Evolutionary conservation across 1,140 invertebrate species (phyloP).

Genomic region (Lanistes nyassanus): DNA sequence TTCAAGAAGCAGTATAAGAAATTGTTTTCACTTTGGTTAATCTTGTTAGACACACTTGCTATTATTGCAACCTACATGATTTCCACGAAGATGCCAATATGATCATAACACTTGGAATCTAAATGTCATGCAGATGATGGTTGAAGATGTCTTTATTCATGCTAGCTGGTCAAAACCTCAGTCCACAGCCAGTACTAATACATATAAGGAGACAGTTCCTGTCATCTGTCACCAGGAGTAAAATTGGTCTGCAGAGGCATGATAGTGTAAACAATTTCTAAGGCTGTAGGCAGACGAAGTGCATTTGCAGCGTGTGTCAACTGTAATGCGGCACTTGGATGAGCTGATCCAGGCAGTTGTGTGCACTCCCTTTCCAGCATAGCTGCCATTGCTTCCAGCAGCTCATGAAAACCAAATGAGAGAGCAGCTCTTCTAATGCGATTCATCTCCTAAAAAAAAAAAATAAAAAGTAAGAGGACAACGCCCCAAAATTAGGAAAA

Average conservation of each 20-base stretch:
- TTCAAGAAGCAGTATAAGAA: too few relatives aligned
- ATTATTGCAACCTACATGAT: too few relatives aligned
- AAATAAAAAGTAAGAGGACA: not conserved
- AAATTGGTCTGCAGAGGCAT: conserved; percentile 76
- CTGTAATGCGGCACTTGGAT: conserved; percentile 89
- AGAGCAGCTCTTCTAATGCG: conserved; percentile 87
- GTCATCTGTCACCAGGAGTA: conserved; percentile 49
- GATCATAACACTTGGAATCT: too few relatives aligned
- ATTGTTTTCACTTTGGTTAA: too few relatives aligned
- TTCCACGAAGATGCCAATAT: too few relatives aligned
- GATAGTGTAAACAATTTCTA: conserved; percentile 75
- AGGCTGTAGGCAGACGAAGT: conserved; percentile 70
- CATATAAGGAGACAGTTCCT: not conserved
- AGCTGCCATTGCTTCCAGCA: conserved; percentile 69
- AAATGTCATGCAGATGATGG: too few relatives aligned
- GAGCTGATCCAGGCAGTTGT: conserved; percentile 79
- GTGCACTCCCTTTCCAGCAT: conserved; percentile 92
- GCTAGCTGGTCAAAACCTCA: too few relatives aligned
- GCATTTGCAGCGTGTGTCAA: conserved; percentile 86
- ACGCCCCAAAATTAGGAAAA: not conserved
- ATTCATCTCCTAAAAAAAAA: conserved; percentile 82
- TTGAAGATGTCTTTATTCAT: too few relatives aligned
- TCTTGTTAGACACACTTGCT: too few relatives aligned
- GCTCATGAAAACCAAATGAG: conserved; percentile 81
- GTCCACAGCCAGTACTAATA: too few relatives aligned